Base-by-base conservation (phyloP, 2,888 invertebrate species). In the Drosophila mayaguana region DNA sequence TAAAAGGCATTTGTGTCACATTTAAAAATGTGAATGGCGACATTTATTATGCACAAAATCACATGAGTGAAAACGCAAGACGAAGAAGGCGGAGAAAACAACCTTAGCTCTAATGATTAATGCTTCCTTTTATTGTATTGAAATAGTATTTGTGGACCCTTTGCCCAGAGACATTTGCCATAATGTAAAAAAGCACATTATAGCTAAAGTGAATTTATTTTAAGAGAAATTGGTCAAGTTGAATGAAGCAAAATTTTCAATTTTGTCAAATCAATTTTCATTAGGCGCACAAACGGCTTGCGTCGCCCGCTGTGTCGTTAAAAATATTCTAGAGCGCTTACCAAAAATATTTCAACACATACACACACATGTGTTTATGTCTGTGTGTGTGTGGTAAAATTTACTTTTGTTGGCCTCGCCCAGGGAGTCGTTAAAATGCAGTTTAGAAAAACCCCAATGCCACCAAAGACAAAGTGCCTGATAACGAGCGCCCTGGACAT, bases 391-490 rank as follows among this genome's bases (percentile, higher is more conserved):
- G 53, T 64, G 73, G 43, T 34, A 12, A 60, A 61, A 63, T 77
- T 63, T 63, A 65, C 60, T 63, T 69, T 63, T 65, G 73, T 60
- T 63, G 56, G 51, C 55, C 63, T 73, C 78, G 74, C 59, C 88
- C 61, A 63, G 85, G 88, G 88, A 88, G 88, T 88, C 82, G 83
- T 86, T 86, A 86, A 88, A 83, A 75, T 75, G 82, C 88, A 86
- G 80, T 83, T 88, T 81, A 78, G 63, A 70, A 68, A 77, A 74
- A 71, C 65, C 72, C 81, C 74, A 80, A 72, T 59, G 78, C 57
- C 68, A 65, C 66, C 70, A 72, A 78, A 82, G 80, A 76, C 82
- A 80, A 80, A 82, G 71, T 75, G 82, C 68, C 76, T 71, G 81
- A 81, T 81, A 81, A 80, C 82, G 78, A 82, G 73, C 71, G 61